Evolutionary conservation across 2,797 vertebrate species (phyloP).

Genomic region (Rallus crepitans): DNA sequence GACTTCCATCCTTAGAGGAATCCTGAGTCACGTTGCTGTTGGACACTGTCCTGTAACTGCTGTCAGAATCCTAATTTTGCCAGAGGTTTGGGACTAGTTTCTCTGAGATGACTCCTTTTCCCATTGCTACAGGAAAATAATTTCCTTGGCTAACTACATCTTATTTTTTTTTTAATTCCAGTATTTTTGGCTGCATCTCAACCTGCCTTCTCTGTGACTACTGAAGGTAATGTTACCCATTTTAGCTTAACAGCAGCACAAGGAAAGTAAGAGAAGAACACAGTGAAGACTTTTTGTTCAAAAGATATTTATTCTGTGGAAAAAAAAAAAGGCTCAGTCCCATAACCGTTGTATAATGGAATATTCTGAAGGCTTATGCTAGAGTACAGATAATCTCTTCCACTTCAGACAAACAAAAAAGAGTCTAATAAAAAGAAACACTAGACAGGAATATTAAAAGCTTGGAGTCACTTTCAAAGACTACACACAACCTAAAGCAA

Average conservation of each 20-base stretch:
- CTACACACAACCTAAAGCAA: background rate
- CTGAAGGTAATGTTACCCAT: background rate
- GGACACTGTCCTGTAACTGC: background rate
- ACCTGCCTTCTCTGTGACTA: background rate
- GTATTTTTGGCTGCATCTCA: conserved; percentile 28
- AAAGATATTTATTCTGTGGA: conserved; percentile 45
- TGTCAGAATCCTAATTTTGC: background rate
- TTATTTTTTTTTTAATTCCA: background rate
- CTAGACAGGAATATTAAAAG: conserved; percentile 37
- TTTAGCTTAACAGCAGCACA: background rate
- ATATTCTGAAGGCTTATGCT: conserved; percentile 12
- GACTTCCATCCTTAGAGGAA: background rate
- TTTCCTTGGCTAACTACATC: conserved; percentile 27
- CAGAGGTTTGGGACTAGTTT: background rate
- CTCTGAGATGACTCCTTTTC: conserved; percentile 9
- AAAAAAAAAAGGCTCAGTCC: conserved; percentile 24
- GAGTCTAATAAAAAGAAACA: conserved; percentile 38
- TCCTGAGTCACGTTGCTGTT: background rate
- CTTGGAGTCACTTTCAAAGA: conserved; percentile 15
- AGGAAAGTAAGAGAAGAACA: background rate
- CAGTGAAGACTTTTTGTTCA: conserved; percentile 41
- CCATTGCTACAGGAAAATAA: conserved; percentile 40
- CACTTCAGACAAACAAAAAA: conserved; percentile 57
- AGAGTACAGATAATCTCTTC: conserved; percentile 71
- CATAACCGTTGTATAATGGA: conserved; percentile 34